Percentiles rank a stretch among this genome's conserved stretches.
Conservation (phyloP, 1,140 invertebrate genomes). For the Tribolium madens region DNA sequence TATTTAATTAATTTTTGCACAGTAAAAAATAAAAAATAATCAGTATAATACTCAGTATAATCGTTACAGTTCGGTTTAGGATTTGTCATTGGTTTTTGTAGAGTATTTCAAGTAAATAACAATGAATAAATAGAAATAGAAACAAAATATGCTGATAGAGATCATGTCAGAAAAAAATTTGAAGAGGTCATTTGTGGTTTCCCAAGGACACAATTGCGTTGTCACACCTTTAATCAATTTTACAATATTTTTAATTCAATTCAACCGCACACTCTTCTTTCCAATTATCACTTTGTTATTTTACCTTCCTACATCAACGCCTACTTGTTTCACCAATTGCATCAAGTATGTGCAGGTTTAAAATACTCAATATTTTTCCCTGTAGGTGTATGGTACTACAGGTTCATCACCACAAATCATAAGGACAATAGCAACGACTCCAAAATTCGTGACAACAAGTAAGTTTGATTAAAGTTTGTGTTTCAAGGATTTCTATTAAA, state of each 20-base stretch:
- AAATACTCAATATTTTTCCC: background rate
- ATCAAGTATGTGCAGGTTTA: background rate
- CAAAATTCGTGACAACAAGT: constrained; percentile 66
- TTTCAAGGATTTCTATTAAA: background rate
- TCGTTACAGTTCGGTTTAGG: too few species aligned
- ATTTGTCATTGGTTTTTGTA: background rate
- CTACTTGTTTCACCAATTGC: background rate
- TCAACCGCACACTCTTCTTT: background rate
- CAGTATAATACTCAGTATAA: too few species aligned
- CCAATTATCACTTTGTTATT: background rate
- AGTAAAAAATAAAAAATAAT: too few species aligned
- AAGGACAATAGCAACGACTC: constrained; percentile 67
- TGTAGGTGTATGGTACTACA: constrained; percentile 58
- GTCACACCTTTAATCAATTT: background rate
- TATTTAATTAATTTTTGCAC: too few species aligned
- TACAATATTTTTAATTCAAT: background rate
- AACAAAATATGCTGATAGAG: background rate
- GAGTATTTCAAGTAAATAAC: too few species aligned
- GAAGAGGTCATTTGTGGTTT: background rate
- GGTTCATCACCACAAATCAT: constrained; percentile 66
- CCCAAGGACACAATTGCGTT: background rate
- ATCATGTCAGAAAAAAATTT: background rate
- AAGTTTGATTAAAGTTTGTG: constrained; percentile 51
- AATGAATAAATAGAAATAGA: too few species aligned
- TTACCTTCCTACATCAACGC: background rate